A percentile compares a stretch with the other conserved stretches of the same genome.
Conservation (phyloP, 2,113 vertebrate genomes). For the Phoenicopterus ruber region DNA sequence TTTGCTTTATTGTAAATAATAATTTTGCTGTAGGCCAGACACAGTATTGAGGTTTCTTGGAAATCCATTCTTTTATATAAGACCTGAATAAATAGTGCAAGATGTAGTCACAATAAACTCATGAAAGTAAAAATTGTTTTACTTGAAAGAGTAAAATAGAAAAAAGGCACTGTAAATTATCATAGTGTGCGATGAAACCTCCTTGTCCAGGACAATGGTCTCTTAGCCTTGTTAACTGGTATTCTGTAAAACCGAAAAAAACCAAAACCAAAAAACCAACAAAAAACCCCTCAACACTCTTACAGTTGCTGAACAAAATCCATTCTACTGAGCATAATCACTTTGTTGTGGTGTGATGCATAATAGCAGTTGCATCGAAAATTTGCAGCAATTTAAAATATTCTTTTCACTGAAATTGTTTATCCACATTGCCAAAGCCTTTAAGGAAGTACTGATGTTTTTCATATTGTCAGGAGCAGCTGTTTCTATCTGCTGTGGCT, state of each 20-base stretch:
- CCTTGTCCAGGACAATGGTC: conserved; percentile 58
- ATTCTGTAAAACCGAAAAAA: conserved; percentile 57
- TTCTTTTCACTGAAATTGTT: conserved; percentile 77
- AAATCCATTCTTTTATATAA: background rate
- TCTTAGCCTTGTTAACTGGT: conserved; percentile 63
- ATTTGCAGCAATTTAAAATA: conserved; percentile 79
- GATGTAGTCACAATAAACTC: conserved; percentile 1
- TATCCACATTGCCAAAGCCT: conserved; percentile 71
- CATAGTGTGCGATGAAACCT: background rate
- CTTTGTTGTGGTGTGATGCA: conserved; percentile 73
- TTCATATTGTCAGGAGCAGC: conserved; percentile 76
- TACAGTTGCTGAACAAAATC: conserved; percentile 73
- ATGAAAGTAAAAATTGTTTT: conserved; percentile 33
- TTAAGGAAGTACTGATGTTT: conserved; percentile 73
- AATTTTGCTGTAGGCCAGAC: conserved; percentile 29
- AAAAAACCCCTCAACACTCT: background rate
- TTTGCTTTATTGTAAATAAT: background rate
- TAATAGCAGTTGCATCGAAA: conserved; percentile 75
- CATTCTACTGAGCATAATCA: conserved; percentile 70
- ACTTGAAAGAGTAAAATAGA: conserved; percentile 32
- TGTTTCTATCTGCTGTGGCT: conserved; percentile 69
- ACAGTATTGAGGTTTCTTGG: conserved; percentile 1
- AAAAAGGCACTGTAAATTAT: conserved; percentile 21
- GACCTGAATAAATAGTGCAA: conserved; percentile 14
- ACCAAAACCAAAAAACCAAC: background rate